Evolutionary conservation across 2,113 vertebrate species (phyloP).

Genomic region (Oncorhynchus clarkii): DNA sequence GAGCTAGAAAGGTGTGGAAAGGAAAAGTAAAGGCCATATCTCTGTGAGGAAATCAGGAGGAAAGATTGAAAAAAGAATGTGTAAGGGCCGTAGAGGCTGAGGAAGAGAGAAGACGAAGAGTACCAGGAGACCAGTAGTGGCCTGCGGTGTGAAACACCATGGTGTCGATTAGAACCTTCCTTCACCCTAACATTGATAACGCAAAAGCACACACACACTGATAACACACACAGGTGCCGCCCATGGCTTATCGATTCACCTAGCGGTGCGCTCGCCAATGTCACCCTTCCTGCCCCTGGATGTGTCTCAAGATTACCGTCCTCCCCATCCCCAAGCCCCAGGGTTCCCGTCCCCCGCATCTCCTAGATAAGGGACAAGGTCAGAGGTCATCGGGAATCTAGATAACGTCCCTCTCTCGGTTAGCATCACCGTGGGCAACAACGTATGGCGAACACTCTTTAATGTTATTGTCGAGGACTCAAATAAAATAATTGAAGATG

Average conservation of each 20-base stretch:
- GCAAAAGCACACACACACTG: not conserved
- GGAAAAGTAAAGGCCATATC: not conserved
- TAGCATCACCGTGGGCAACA: slow-evolving; percentile 9
- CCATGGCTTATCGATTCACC: slow-evolving; percentile 5
- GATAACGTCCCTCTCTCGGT: slow-evolving; percentile 2
- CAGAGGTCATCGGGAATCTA: slow-evolving; percentile 19
- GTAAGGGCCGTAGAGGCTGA: not conserved
- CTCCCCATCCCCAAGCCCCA: not conserved
- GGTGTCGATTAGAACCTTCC: not conserved
- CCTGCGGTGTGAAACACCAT: not conserved
- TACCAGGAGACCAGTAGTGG: not conserved
- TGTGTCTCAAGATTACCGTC: not conserved
- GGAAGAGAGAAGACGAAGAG: not conserved
- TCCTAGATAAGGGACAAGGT: slow-evolving; percentile 4
- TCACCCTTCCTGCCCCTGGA: not conserved
- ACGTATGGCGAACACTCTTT: not conserved
- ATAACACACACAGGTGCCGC: not conserved
- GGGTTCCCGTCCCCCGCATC: not conserved
- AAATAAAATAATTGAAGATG: too few relatives aligned
- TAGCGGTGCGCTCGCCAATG: slow-evolving; percentile 4
- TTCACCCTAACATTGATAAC: slow-evolving; percentile 9
- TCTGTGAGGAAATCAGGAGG: not conserved
- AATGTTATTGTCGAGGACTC: too few relatives aligned
- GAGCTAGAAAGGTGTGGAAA: slow-evolving; percentile 13
- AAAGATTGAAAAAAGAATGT: not conserved